Evolutionary conservation across 2,888 invertebrate species (phyloP).

Genomic region (Andrena marginata): DNA sequence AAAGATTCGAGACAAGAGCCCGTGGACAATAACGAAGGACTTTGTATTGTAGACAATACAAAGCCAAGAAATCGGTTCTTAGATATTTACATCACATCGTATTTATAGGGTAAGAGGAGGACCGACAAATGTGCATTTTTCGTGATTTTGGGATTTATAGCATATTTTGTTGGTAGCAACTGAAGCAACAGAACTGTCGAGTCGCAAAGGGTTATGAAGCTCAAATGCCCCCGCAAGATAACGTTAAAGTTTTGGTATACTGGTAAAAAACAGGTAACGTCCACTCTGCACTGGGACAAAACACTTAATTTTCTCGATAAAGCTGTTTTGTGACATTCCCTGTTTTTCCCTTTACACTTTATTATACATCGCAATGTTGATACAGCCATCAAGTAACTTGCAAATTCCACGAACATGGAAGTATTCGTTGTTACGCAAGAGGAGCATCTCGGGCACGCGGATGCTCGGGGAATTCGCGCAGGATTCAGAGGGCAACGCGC

Average conservation of each 20-base stretch:
- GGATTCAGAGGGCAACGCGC: not conserved
- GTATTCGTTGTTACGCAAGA: not conserved
- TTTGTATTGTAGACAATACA: no score
- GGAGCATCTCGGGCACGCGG: not conserved
- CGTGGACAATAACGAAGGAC: no score
- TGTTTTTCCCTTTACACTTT: no score
- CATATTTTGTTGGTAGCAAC: no score
- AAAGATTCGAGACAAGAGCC: not conserved
- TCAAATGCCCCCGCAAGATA: not conserved
- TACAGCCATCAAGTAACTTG: not conserved
- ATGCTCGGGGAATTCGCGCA: not conserved
- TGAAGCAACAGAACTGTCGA: not conserved
- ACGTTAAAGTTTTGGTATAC: not conserved
- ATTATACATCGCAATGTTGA: no score
- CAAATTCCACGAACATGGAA: not conserved
- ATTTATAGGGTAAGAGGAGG: no score
- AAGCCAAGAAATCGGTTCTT: no score
- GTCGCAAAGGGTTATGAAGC: not conserved
- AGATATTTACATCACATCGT: no score
- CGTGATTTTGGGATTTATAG: no score
- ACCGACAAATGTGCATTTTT: no score
- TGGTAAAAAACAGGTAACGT: not conserved
- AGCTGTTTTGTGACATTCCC: not conserved
- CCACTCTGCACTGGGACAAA: no score
- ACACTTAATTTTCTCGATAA: no score